Base-by-base conservation (phyloP, 2,113 vertebrate species). In the Oriolus oriolus region DNA sequence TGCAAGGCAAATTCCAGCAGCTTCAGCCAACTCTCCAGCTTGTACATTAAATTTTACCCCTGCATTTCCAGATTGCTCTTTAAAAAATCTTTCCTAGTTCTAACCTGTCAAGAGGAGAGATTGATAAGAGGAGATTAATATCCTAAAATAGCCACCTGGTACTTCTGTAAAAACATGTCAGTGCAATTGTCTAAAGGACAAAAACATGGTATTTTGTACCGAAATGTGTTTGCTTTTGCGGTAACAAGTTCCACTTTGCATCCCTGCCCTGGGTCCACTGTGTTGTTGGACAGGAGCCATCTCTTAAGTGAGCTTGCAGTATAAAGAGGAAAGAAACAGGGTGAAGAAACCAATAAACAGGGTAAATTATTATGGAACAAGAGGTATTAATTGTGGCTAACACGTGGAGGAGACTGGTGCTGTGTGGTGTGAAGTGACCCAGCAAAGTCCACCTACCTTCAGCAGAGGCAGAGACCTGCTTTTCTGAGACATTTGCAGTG, bases 61-160 rank as follows among this genome's bases (percentile, higher is more conserved):
- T 52, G 10, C 6, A 5, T 78, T 78, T 96, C 68, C 49, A 49
- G 44, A 68, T 50, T 5, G 3, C 26, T n/a, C 59, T 68, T 90
- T 71, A 33, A 47, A 60, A 7, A 20, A 27, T n/a, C 57, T 47
- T 66, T 31, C 23, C 41, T 37, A 8, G 13, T 47, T 89, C 64
- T 74, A 45, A 44, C n/a, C 30, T 82, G 73, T 81, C 69, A 60
- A 37, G 82, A 45, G 23, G 53, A 73, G 53, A 73, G 61, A 56
- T 52, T 87, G 81, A 44, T 71, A 84, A 84, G 53, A 82, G 15
- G 22, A 85, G 57, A 49, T 82, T 47, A 84, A 68, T 75, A n/a
- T 60, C 52, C 41, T 68, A 73, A 74, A 82, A 66, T 21, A 81
- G 30, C 54, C 42, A 30, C 37, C 22, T 39, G 44, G 9, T 52